Percentiles rank a stretch among this genome's conserved stretches.
Evolutionary conservation across 1,140 invertebrate species (phyloP).

Genomic region (Temnothorax nylanderi): DNA sequence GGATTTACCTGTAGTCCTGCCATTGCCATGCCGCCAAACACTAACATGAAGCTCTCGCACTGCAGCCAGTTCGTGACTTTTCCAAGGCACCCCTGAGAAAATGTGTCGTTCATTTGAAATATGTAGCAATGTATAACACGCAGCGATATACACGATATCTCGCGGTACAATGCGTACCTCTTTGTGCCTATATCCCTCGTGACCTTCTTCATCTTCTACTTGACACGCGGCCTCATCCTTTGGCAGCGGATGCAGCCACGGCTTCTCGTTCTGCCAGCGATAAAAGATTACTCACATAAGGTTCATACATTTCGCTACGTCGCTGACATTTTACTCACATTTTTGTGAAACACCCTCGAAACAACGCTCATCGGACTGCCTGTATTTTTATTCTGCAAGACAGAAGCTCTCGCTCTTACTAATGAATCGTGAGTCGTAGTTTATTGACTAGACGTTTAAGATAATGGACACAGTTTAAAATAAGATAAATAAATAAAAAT

Average conservation of each 20-base stretch:
- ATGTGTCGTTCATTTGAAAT: background rate
- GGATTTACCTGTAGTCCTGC: constrained; percentile 78
- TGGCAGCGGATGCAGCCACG: constrained; percentile 84
- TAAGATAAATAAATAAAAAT: background rate
- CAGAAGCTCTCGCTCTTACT: constrained; percentile 19
- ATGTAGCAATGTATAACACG: background rate
- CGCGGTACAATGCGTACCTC: constrained; percentile 69
- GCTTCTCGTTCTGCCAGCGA: constrained; percentile 80
- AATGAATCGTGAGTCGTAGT: background rate
- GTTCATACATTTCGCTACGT: background rate
- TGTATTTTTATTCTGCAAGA: constrained; percentile 82
- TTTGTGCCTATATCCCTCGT: constrained; percentile 79
- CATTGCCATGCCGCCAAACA: constrained; percentile 78
- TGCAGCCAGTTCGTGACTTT: constrained; percentile 80
- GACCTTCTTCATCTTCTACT: constrained; percentile 72
- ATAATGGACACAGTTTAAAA: background rate
- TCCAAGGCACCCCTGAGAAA: constrained; percentile 79
- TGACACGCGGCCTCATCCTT: constrained; percentile 83
- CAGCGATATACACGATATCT: background rate
- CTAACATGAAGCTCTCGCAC: constrained; percentile 77
- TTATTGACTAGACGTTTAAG: background rate
- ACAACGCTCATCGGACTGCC: constrained; percentile 84
- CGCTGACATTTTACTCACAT: constrained; percentile 75
- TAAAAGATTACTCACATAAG: constrained; percentile 14
- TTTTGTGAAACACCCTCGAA: constrained; percentile 81